These are phyloP conservation scores for Charina bottae DNA, from an alignment of 2,113 vertebrate genomes.

Conservation along the genomic window DNA sequence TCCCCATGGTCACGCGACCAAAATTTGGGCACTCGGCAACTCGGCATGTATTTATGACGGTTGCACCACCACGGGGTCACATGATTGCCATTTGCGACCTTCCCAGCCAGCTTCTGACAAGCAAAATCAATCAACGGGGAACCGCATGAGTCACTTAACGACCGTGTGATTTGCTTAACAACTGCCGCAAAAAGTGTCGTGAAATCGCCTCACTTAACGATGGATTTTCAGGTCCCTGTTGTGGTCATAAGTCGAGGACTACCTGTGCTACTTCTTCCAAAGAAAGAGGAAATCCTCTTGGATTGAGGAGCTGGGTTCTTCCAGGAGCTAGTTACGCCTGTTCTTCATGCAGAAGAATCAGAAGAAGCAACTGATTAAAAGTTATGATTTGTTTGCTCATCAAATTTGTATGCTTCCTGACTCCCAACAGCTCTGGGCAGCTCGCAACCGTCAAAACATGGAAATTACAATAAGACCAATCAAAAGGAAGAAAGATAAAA, in stretches of 20 bases:
- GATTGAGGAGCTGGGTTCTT: neutral
- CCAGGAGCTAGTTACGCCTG: neutral
- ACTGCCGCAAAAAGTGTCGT: no score
- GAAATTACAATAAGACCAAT: neutral
- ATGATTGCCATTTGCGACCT: no score
- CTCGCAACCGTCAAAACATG: neutral
- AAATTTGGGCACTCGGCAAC: no score
- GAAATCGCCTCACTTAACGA: no score
- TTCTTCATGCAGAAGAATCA: neutral
- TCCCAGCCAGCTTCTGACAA: no score
- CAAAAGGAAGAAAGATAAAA: neutral
- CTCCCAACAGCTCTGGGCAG: neutral
- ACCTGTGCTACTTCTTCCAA: neutral
- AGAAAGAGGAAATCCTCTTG: neutral
- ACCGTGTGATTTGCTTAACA: no score
- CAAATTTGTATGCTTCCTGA: rapidly evolving
- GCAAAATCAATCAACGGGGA: no score
- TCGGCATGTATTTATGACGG: no score
- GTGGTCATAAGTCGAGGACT: neutral
- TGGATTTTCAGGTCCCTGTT: no score
- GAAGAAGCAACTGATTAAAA: neutral
- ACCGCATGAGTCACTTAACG: no score
- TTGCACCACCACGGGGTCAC: no score
- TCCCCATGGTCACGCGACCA: no score
- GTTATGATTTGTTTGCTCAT: neutral